These are phyloP conservation scores for Zootermopsis nevadensis DNA, from an alignment of 2,888 invertebrate genomes.

Conservation along the genomic window DNA sequence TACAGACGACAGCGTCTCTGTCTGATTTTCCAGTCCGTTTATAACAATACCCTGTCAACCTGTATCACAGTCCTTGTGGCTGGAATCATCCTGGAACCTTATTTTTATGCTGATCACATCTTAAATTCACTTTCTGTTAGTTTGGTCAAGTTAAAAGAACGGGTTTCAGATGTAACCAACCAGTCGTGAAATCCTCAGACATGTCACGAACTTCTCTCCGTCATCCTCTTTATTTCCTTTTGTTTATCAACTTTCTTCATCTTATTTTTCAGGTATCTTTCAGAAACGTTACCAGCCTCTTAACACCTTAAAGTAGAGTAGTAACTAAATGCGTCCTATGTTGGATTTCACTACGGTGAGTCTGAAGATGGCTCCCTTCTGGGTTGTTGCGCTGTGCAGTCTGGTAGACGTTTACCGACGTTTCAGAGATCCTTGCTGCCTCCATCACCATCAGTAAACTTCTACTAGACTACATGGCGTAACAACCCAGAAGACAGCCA, in stretches of 20 bases:
- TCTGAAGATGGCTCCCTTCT: too few relatives aligned
- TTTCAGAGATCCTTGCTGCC: too few relatives aligned
- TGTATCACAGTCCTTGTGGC: too few relatives aligned
- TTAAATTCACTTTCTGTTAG: neutral
- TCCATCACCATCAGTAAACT: too few relatives aligned
- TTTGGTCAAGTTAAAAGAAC: neutral
- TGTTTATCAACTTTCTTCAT: neutral
- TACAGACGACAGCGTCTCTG: neutral
- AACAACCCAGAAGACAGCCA: too few relatives aligned
- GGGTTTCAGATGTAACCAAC: neutral
- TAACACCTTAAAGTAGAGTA: too few relatives aligned
- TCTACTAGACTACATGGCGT: too few relatives aligned
- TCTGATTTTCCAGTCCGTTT: slow-evolving; percentile 10
- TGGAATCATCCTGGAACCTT: neutral
- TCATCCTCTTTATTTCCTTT: neutral
- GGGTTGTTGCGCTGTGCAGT: too few relatives aligned
- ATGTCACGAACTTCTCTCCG: neutral
- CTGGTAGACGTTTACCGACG: too few relatives aligned
- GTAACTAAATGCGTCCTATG: too few relatives aligned
- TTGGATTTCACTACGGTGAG: too few relatives aligned
- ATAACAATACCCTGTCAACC: neutral
- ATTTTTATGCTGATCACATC: neutral
- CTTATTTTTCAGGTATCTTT: neutral
- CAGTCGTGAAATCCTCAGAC: neutral
- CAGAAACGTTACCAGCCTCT: too few relatives aligned